A percentile compares a stretch with the other conserved stretches of the same genome.
Conservation (phyloP, 2,113 vertebrate genomes). For the Nothoprocta perdicaria region DNA sequence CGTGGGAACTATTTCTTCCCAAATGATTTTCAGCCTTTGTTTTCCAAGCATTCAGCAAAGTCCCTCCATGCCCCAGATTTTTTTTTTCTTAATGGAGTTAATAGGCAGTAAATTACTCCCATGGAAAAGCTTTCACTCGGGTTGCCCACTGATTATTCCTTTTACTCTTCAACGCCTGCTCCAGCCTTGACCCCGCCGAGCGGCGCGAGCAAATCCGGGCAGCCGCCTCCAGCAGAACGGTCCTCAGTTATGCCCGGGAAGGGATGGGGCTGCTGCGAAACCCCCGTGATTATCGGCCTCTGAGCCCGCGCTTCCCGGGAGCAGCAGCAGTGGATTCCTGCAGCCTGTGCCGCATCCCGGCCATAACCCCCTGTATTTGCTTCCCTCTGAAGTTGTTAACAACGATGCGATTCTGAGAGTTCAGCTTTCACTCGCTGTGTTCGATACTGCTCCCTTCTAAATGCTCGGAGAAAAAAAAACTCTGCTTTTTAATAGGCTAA, state of each 20-base stretch:
- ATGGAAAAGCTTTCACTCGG: rapidly evolving
- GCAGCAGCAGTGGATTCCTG: conserved; percentile 44
- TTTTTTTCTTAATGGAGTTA: background rate
- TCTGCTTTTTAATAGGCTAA: rapidly evolving
- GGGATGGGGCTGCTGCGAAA: background rate
- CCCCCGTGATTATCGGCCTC: background rate
- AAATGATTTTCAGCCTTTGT: conserved; percentile 5
- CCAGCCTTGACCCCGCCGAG: background rate
- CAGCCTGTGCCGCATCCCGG: background rate
- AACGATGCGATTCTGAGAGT: background rate
- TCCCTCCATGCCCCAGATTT: background rate
- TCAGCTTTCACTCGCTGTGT: background rate
- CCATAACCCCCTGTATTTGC: background rate
- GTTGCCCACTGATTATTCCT: background rate
- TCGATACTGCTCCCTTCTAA: background rate
- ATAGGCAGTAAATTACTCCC: background rate
- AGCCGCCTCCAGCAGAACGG: background rate
- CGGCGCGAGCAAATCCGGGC: rapidly evolving
- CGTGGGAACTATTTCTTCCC: background rate
- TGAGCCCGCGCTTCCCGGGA: conserved; percentile 22
- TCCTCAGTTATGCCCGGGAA: background rate
- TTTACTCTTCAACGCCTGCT: too few relatives aligned
- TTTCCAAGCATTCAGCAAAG: background rate
- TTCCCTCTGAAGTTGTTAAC: background rate
- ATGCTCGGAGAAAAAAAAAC: background rate